These are phyloP conservation scores for Rhinopithecus roxellana DNA, from an alignment of 2,113 vertebrate species.

Conservation along the genomic window DNA sequence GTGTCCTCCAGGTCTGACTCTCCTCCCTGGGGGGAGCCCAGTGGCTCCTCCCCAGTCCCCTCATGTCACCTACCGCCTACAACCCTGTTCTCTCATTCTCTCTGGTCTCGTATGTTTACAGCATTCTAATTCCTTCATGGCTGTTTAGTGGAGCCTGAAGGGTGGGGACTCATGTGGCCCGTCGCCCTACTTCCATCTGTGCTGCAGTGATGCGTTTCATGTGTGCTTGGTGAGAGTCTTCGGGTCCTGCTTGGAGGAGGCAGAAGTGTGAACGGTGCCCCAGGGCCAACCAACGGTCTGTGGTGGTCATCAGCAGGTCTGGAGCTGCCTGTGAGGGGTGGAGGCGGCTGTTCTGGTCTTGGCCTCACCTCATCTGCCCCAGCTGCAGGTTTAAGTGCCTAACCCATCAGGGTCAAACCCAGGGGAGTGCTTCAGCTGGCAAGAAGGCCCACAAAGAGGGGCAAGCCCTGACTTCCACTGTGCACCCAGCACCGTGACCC, in stretches of 20 bases:
- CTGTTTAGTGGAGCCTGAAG: background rate
- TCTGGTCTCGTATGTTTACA: background rate
- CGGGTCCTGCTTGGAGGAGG: background rate
- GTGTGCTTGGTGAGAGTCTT: background rate
- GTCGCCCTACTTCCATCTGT: background rate
- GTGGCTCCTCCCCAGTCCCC: no score
- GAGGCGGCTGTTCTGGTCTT: background rate
- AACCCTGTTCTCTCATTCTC: background rate
- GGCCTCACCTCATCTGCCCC: background rate
- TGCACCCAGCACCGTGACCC: background rate
- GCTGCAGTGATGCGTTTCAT: rapidly evolving
- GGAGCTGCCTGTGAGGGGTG: background rate
- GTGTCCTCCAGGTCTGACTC: no score
- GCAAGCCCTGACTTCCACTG: background rate
- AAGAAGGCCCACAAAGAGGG: no score
- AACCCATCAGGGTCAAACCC: background rate
- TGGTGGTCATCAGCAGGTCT: background rate
- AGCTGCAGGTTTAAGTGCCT: background rate
- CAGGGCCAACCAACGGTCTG: no score
- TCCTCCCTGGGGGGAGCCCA: background rate
- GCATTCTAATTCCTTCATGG: background rate
- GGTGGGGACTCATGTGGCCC: background rate
- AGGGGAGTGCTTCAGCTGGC: background rate
- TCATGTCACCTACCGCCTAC: rapidly evolving
- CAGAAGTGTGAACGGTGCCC: no score